Base-by-base conservation (phyloP, 1,140 invertebrate genomes). In the Bombus confusus region DNA sequence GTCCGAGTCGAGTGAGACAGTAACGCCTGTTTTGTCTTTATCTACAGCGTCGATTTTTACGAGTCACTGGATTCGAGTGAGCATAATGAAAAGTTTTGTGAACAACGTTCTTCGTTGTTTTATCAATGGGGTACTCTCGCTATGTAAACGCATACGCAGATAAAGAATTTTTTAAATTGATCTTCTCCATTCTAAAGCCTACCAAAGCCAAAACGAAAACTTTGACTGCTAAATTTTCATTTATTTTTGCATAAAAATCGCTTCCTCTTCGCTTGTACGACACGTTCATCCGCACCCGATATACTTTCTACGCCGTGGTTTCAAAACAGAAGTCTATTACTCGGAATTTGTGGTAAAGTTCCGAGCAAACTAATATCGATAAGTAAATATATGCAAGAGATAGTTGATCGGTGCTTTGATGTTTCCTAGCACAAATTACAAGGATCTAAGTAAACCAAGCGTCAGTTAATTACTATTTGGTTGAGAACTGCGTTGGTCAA, bases 351-450 rank as follows among this genome's bases (percentile, higher is more conserved):
- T 18, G 10, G 3, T 34, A 68, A 57, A 57, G 22, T 83, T 57
- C 34, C 18, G 59, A 12, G 66, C 75, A 57, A 66, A 62, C 47
- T 79, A 79, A 71, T 68, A 79, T 47, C 64, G 75, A 84, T 79
- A 59, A 39, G 75, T 34, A 79, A 84, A 84, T 68, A 84, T 34
- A 52, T 22, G 75, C 22, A 39, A 72, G 72, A 84, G 62, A 78
- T 84, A 84, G 64, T 68, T 68, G 74, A n/a, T 83, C 59, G n/a
- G 22, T 43, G 75, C 75, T 84, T 84, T 84, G 75, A 84, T 79
- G 75, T 71, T 79, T 39, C 66, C 66, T 31, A 25, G 69, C 59
- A 72, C 69, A 47, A 72, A 79, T 68, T 79, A 66, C n/a, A 79
- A 79, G 75, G 47, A 39, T 72, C 39, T 31, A 15, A 47, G 12